These are phyloP conservation scores for Orbicella faveolata DNA, from an alignment of 64 coral and sea anemone genomes.

Conservation along the genomic window DNA sequence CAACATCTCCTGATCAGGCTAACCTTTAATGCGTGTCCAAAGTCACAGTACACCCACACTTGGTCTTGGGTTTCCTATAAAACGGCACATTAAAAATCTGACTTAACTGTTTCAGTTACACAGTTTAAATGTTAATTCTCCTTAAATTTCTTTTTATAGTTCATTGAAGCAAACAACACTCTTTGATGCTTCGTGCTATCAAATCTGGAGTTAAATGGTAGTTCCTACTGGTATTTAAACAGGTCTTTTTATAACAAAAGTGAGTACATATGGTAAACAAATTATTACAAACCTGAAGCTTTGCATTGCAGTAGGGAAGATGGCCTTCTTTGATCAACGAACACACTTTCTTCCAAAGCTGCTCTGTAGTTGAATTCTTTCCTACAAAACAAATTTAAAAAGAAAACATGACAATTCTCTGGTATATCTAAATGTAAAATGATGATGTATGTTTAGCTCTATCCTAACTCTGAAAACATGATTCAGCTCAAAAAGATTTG, in stretches of 20 bases:
- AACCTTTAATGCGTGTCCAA: slow-evolving; percentile 38
- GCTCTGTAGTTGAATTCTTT: slow-evolving; percentile 19
- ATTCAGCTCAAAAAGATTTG: no score
- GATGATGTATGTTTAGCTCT: no score
- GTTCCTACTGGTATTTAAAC: no score
- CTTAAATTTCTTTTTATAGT: no score
- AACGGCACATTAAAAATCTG: background rate
- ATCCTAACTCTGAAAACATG: no score
- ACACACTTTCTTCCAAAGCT: slow-evolving; percentile 61
- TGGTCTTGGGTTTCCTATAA: background rate
- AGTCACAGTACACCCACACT: slow-evolving; percentile 48
- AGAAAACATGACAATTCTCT: background rate
- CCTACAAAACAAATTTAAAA: background rate
- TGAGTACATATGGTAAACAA: no score
- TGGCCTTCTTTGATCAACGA: slow-evolving; percentile 40
- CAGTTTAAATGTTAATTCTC: no score
- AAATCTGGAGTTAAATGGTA: no score
- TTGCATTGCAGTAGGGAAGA: slow-evolving; percentile 71
- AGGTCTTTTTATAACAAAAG: no score
- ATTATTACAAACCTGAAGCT: slow-evolving; percentile 22
- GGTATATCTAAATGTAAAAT: background rate
- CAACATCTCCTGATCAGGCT: background rate
- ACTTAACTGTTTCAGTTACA: background rate
- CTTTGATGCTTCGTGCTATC: no score
- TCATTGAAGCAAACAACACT: background rate